Evolutionary conservation across 2,888 invertebrate species (phyloP), one percentile per base, ranked within the genome.

Genomic region (Lithophane leautieri): DNA sequence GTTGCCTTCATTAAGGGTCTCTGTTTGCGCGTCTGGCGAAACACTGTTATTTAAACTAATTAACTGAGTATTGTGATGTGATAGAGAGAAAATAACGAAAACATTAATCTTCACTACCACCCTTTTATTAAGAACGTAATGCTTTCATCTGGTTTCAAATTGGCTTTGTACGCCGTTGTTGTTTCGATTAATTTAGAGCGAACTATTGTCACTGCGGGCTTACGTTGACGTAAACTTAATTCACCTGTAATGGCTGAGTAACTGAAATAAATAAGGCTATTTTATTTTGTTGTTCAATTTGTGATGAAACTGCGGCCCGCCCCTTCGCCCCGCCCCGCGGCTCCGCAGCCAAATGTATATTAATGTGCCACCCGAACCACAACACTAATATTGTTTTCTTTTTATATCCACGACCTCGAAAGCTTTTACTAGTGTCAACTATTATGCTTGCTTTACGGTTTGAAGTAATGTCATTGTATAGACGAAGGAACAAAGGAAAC

Each of bases 1-100:
- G 94, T 92, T 94, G 95, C 94, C 92, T 95, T 96, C 95, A 96
- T 96, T 96, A 96, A 93, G 92, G 91, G 91, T 90, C 94, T 94
- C 94, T 96, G 95, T 95, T 95, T 95, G 94, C 94, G 94, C 94
- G 95, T 95, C 95, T 95, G 95, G 95, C 93, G 89, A 90, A 95
- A 94, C 93, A 93, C 92, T 94, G 94, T 94, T 95, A 95, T 95
- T 95, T 94, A 92, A 92, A 93, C 94, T 95, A 96, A 96, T 96
- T 96, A 95, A 93, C 94, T 89, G 91, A 91, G 93, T 93, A 94
- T 94, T 94, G 93, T 94, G 93, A 94, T 92, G 92, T 91, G 92
- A 94, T 93, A 91, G 91, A 91, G 91, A 91, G 91, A 90, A 92
- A 93, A 93, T 93, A 92, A 93, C 92, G 91, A 92, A 93, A 92